A percentile compares a stretch with the other conserved stretches of the same genome.
Conservation (phyloP, 2,888 invertebrate species). For the Dugesia japonica region DNA sequence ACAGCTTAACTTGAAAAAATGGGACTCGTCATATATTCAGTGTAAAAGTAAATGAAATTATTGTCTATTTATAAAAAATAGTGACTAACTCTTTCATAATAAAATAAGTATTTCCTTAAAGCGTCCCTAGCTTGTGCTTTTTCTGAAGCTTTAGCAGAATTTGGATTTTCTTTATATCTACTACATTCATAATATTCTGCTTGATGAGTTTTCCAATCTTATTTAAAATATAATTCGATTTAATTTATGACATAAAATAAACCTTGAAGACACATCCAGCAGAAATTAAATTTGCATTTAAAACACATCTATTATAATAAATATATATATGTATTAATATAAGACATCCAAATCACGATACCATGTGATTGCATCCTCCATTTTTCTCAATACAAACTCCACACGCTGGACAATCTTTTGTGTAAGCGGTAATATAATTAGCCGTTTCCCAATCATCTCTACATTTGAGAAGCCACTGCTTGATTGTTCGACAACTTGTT, state of each 20-base stretch:
- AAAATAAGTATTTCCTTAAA: conserved; percentile 87
- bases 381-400: conserved; percentile 99
- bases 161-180: conserved; percentile 91
- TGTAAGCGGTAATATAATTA: conserved; percentile 95
- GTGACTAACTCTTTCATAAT: conserved; percentile 65
- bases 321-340: conserved; percentile 20
- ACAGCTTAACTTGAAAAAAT: too few species aligned
- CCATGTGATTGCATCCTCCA: conserved; percentile 97
- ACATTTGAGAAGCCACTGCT: conserved; percentile 95
- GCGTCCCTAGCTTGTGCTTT: conserved; percentile 77
- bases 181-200: conserved; percentile 98
- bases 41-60: too few species aligned
- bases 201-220: conserved; percentile 90
- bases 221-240: conserved; percentile 34
- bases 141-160: conserved; percentile 70
- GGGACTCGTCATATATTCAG: too few species aligned
- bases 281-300: conserved; percentile 84
- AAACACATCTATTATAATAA: conserved; percentile 59
- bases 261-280: conserved; percentile 91
- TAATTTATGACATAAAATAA: too few species aligned
- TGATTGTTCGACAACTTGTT: conserved; percentile 81
- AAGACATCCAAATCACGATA: conserved; percentile 38
- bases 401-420: conserved; percentile 92
- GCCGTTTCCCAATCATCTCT: conserved; percentile 99
- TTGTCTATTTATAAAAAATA: not conserved